A percentile compares a stretch with the other conserved stretches of the same genome.
phyloP scores from a whole-genome alignment of 2,888 invertebrate species.

The Magallana nippona region DNA sequence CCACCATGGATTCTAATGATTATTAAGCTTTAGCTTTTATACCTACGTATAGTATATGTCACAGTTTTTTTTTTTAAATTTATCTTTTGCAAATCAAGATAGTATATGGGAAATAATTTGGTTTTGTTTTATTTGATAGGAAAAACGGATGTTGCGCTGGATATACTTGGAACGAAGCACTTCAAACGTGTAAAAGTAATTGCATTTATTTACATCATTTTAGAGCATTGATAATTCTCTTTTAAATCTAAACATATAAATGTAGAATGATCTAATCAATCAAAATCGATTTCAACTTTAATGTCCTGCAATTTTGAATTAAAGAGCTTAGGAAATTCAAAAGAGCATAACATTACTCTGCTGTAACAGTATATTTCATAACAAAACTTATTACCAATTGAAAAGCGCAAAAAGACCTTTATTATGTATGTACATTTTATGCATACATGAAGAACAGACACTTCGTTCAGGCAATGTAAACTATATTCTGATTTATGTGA shows the following conservation, averaged over 20 bases:
- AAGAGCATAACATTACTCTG: too few relatives aligned
- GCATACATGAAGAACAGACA: not conserved
- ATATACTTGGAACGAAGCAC: not conserved
- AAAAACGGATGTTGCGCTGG: not conserved
- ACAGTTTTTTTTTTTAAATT: not conserved
- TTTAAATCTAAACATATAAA: not conserved
- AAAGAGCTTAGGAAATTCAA: too few relatives aligned
- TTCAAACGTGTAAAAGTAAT: not conserved
- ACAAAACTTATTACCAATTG: too few relatives aligned
- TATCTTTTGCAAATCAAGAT: not conserved
- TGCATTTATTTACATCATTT: not conserved
- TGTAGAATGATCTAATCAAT: too few relatives aligned
- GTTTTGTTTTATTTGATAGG: not conserved
- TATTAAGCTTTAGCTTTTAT: too few relatives aligned
- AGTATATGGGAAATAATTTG: not conserved
- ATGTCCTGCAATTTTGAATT: too few relatives aligned
- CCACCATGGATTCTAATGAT: too few relatives aligned
- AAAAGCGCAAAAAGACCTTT: too few relatives aligned
- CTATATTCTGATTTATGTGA: not conserved
- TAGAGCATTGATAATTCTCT: not conserved
- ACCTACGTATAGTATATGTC: not conserved
- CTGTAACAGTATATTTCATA: too few relatives aligned
- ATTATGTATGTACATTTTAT: not conserved
- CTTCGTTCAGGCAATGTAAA: not conserved
- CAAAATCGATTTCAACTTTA: too few relatives aligned